Base-by-base conservation (phyloP, 2,888 invertebrate species). In the Acronicta leporina region DNA sequence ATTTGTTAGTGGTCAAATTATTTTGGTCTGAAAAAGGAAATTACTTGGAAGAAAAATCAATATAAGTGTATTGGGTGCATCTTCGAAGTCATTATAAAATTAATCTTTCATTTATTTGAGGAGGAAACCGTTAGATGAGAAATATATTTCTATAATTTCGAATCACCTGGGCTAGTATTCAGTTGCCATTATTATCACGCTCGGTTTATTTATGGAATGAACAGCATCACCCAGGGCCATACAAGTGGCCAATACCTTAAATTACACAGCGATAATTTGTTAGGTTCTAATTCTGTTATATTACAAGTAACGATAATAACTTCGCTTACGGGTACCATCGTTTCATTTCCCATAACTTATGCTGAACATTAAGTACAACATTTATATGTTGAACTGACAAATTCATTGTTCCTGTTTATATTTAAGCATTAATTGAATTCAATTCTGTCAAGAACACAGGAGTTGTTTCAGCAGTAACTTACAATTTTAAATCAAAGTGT, bases 261-360 rank as follows among this genome's bases (percentile, higher is more conserved):
- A 68, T 49, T 43, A 46, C 49, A 13, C 53, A 58, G 35, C 15
- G 64, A 69, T 68, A 51, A 64, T 67, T 68, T 67, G 69, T 54
- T 58, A 53, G 58, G 50, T 63, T 69, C 63, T 46, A 53, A 58
- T 68, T 52, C 52, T 58, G 40, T 5, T 13, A 63, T 40, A 50
- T 50, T 63, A 53, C 58, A 63, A 53, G 68, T 64, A 16, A 58
- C 53, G 49, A 64, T 69, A 68, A 64, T 68, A 68, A 68, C 64
- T 69, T 69, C 40, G 58, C 68, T 69, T 50, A 58, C n/a, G 63
- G 68, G 58, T 59, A 68, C 41, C 38, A 44, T 68, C 63, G 69
- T 63, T 58, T 69, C 35, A 58, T 45, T 64, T 69, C 64, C 46
- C 50, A 58, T 69, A 57, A 64, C 46, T 69, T 69, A 63, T 69